Percentiles rank a stretch among this genome's conserved stretches.
These are phyloP conservation scores for Drosophila melanosoma DNA, from an alignment of 2,888 invertebrate genomes.

Conservation along the genomic window DNA sequence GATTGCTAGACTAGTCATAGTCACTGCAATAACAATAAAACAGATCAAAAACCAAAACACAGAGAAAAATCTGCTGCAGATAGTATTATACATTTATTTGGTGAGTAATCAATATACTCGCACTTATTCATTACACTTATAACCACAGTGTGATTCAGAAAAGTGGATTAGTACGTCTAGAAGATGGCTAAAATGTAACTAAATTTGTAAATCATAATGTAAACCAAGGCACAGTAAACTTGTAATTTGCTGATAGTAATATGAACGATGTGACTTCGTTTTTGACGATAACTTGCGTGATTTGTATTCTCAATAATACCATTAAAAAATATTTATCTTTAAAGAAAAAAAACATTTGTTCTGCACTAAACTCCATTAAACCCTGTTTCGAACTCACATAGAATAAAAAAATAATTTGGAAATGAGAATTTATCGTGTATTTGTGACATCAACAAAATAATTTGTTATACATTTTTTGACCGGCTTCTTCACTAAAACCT, in stretches of 20 bases:
- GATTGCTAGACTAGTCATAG: conserved; percentile 34
- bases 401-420: background rate
- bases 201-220: background rate
- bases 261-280: background rate
- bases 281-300: background rate
- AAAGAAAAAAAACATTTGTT: background rate
- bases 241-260: background rate
- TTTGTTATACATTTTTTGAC: background rate
- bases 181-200: background rate
- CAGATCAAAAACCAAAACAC: conserved; percentile 49
- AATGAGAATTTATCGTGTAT: background rate
- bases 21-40: conserved; percentile 41
- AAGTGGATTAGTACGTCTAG: background rate
- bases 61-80: conserved; percentile 24
- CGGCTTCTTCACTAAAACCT: background rate
- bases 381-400: background rate
- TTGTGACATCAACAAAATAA: too few relatives aligned
- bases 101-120: conserved; percentile 60
- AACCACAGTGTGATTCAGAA: background rate
- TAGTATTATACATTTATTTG: conserved; percentile 57
- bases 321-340: background rate
- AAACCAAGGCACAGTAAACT: background rate
- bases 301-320: background rate
- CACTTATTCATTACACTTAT: conserved; percentile 26
- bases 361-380: background rate